Base-by-base conservation (phyloP, 2,888 invertebrate genomes). In the Lobophora halterata region DNA sequence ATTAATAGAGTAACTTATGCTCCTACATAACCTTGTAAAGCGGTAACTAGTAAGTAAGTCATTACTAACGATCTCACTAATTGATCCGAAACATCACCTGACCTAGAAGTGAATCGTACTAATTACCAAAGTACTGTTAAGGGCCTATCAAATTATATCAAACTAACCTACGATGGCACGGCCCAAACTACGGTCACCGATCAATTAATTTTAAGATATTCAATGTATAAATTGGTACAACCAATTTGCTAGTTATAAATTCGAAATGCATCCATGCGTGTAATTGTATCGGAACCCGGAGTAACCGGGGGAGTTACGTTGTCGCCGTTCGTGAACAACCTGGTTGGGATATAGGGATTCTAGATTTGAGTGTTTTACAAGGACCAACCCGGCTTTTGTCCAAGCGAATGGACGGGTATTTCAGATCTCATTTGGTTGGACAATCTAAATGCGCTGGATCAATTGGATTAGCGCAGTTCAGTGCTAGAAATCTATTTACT, bases 211-310 rank as follows among this genome's bases (percentile, higher is more conserved):
- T 70, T 64, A 75, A 81, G 81, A 83, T 80, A 82, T 85, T 79
- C 79, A 71, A 74, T 75, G 71, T 76, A 80, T 74, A 80, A 80
- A 82, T 80, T 79, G 78, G 71, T 72, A 71, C 72, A 70, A 74
- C 73, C 86, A 82, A 83, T 85, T 86, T 81, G 74, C 78, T 82
- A 72, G 85, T 86, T 85, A 86, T 85, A 85, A 86, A 86, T 86
- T 85, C 85, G 79, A 83, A 83, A 80, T 82, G 81, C 81, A 83
- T 79, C 75, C 80, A 63, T 64, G 71, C 80, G 75, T 71, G 79
- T 83, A 86, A 86, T 85, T 85, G 85, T 85, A 79, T 82, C 68
- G 81, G 72, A 75, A 71, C 78, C 78, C 75, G 54, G 61, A 65
- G 60, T 60, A 73, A 55, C 62, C 72, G 65, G 48, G 58, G 61